These are phyloP conservation scores for Seira musarum DNA, from an alignment of 2,888 invertebrate genomes.

Conservation along the genomic window DNA sequence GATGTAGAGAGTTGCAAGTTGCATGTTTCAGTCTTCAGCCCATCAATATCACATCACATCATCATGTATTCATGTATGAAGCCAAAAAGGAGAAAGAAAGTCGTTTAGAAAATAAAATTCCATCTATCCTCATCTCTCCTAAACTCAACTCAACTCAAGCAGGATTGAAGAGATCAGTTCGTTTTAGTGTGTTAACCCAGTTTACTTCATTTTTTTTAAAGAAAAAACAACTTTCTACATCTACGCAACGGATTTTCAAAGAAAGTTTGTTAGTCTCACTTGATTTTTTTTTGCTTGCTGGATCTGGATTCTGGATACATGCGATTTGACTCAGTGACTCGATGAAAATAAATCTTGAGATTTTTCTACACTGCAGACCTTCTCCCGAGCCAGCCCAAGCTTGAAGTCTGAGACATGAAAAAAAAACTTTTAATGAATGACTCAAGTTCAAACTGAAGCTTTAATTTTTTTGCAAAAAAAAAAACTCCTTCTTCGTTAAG, in stretches of 20 bases:
- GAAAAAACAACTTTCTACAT: constrained; percentile 15
- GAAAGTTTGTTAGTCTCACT: constrained; percentile 9
- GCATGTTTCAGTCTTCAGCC: too few relatives aligned
- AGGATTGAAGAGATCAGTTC: constrained; percentile 43
- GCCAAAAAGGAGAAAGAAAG: constrained; percentile 28
- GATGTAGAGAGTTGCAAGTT: too few relatives aligned
- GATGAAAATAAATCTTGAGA: constrained; percentile 50
- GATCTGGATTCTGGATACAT: constrained; percentile 28
- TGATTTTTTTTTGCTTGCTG: too few relatives aligned
- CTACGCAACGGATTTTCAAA: not conserved
- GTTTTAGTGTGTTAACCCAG: constrained; percentile 47
- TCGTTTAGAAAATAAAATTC: constrained; percentile 33
- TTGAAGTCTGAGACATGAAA: constrained; percentile 16
- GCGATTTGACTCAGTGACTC: constrained; percentile 48
- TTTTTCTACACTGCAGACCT: constrained; percentile 48
- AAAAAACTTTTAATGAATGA: constrained; percentile 53
- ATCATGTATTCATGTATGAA: constrained; percentile 47
- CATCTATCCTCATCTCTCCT: too few relatives aligned
- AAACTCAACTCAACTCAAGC: too few relatives aligned
- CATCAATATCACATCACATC: constrained; percentile 37
- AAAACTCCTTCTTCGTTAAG: too few relatives aligned
- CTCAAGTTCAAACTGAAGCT: constrained; percentile 51
- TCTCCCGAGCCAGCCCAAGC: not conserved
- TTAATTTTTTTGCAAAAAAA: constrained; percentile 48
- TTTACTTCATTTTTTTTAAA: constrained; percentile 47